A percentile compares a stretch with the other conserved stretches of the same genome.
Conservation (phyloP, 2,113 vertebrate genomes). For the Prochilodus magdalenae region DNA sequence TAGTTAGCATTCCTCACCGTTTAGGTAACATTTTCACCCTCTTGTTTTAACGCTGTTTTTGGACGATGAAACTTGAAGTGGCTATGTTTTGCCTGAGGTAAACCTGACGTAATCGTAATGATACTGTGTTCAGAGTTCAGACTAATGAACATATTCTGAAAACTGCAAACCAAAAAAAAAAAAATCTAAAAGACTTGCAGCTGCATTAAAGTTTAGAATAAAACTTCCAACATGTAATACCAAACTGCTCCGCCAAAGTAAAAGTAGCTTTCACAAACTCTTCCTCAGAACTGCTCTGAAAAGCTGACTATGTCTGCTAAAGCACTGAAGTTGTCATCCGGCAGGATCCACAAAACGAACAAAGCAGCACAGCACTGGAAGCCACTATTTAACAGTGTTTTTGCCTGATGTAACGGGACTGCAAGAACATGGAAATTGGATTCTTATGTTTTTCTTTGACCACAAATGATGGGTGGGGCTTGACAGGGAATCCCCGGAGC, state of each 20-base stretch:
- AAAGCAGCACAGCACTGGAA: constrained; percentile 63
- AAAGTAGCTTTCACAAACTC: constrained; percentile 13
- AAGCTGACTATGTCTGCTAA: constrained; percentile 39
- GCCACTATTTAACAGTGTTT: constrained; percentile 72
- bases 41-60: constrained; percentile 68
- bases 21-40: constrained; percentile 74
- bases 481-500: constrained; percentile 62
- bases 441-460: constrained; percentile 66
- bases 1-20: constrained; percentile 56
- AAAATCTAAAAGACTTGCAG: constrained; percentile 49
- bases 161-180: constrained; percentile 39
- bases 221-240: constrained; percentile 24
- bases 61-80: constrained; percentile 71
- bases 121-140: constrained; percentile 64
- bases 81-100: constrained; percentile 62
- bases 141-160: constrained; percentile 77
- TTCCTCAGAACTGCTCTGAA: constrained; percentile 35
- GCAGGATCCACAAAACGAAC: constrained; percentile 47
- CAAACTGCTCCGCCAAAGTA: background rate
- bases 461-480: constrained; percentile 65
- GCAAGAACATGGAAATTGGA: constrained; percentile 74
- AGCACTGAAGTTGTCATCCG: constrained; percentile 43
- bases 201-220: constrained; percentile 56
- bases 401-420: constrained; percentile 77
- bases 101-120: constrained; percentile 63